Conservation (phyloP, 2,797 vertebrate genomes). For the Myripristis jacobus region DNA sequence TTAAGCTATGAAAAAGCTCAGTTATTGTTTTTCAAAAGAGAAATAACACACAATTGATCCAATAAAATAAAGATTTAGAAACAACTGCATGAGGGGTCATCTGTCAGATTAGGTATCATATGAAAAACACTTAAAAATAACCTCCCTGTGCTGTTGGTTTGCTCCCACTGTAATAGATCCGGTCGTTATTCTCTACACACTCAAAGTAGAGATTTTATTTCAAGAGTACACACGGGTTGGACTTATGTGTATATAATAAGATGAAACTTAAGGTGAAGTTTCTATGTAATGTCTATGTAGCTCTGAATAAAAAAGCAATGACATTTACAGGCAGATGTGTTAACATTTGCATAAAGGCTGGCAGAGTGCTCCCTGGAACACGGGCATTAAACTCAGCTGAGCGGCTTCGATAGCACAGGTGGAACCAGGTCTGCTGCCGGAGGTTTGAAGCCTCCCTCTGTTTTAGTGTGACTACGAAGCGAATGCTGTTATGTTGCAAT, state of each 20-base stretch:
- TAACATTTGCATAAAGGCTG: conserved; percentile 67
- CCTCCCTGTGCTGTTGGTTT: conserved; percentile 54
- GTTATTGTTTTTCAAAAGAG: neutral
- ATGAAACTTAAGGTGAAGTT: conserved; percentile 39
- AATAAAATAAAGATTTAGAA: conserved; percentile 18
- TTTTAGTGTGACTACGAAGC: conserved; percentile 64
- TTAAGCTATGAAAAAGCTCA: conserved; percentile 5
- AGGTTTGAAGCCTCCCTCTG: conserved; percentile 39
- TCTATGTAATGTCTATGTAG: conserved; percentile 28
- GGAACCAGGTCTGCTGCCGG: conserved; percentile 43
- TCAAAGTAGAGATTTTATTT: conserved; percentile 50
- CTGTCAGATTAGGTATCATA: conserved; percentile 26
- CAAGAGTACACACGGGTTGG: conserved; percentile 41
- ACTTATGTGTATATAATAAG: conserved; percentile 31
- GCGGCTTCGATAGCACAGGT: conserved; percentile 62
- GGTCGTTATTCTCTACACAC: conserved; percentile 2
- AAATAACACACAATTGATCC: conserved; percentile 20
- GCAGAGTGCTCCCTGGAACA: conserved; percentile 38
- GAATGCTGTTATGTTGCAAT: conserved; percentile 50
- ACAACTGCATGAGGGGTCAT: neutral
- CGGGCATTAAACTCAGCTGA: conserved; percentile 57
- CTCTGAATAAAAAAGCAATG: conserved; percentile 43
- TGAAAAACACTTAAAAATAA: too few species aligned
- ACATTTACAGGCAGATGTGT: conserved; percentile 71
- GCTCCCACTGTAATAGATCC: conserved; percentile 46